Base-by-base conservation (phyloP, 2,888 invertebrate species). In the Bembecia ichneumoniformis region DNA sequence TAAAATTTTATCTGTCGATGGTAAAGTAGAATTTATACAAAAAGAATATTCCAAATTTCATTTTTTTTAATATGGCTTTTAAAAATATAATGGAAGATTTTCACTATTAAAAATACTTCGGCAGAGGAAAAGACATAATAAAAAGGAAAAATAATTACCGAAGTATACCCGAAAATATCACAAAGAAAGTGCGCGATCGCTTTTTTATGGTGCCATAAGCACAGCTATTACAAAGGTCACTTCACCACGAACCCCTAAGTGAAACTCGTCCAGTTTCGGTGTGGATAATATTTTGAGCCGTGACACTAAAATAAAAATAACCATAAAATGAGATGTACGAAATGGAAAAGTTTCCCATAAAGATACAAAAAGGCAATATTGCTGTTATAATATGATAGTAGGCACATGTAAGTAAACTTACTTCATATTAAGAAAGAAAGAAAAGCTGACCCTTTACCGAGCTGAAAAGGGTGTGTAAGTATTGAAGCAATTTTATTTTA, bases 291-390 rank as follows among this genome's bases (percentile, higher is more conserved):
- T 76, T 78, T 77, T 66, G 55, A 66, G 68, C 64, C 68, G 70
- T 78, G 75, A 78, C 70, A 77, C 71, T 80, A 78, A 77, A 80
- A 81, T 78, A 77, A 78, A 78, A 76, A 79, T 76, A 73, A 73
- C 64, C 71, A 67, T 82, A 78, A 73, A 71, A 64, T 47, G 58
- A 55, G 55, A 64, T 68, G 69, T 66, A 63, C 64, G 59, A 64
- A 61, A 59, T 52, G 60, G 56, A 58, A 53, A 59, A 60, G 51
- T 13, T 40, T n/a, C 48, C 49, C 58, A 55, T 63, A 59, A 57
- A 59, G 52, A 55, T 56, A 51, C 54, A 28, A 28, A 28, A 28
- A 28, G 28, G 28, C 9, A 28, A 28, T 28, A 28, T 28, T 28
- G 28, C 28, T 28, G 9, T 28, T 28, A 28, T 28, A n/a, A n/a